Conservation (phyloP, 2,113 vertebrate genomes). For the Geococcyx californianus region DNA sequence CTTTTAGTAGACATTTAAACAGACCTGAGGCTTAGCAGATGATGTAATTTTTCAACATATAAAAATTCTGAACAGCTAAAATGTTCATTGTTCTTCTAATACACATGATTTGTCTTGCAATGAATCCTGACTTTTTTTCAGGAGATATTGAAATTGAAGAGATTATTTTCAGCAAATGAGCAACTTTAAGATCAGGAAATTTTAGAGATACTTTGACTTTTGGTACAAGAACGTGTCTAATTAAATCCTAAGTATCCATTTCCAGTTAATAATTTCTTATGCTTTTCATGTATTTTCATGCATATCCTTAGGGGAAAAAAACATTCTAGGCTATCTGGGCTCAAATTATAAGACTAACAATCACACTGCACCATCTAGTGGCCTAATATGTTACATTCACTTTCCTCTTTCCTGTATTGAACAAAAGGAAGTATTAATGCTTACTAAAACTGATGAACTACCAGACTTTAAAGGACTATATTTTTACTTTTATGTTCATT, state of each 20-base stretch:
- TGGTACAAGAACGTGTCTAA: not conserved
- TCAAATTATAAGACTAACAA: not conserved
- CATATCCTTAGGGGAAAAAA: not conserved
- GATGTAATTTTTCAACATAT: not conserved
- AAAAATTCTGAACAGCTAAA: not conserved
- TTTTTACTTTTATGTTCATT: not conserved
- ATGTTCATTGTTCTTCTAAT: not conserved
- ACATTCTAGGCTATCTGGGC: not conserved
- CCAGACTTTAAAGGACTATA: not conserved
- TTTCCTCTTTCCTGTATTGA: not conserved
- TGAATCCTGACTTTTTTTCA: not conserved
- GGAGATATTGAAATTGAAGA: not conserved
- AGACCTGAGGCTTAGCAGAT: not conserved
- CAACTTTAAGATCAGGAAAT: not conserved
- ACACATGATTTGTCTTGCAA: not conserved
- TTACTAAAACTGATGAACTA: not conserved
- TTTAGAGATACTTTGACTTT: not conserved
- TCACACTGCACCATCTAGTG: slow-evolving; percentile 70
- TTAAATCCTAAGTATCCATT: not conserved
- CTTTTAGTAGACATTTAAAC: not conserved
- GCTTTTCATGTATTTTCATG: not conserved
- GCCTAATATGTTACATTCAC: not conserved
- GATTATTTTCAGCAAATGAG: not conserved
- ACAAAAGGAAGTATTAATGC: not conserved
- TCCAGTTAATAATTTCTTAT: not conserved